These are phyloP conservation scores for Thymelicus sylvestris DNA, from an alignment of 2,888 invertebrate species.

Conservation along the genomic window DNA sequence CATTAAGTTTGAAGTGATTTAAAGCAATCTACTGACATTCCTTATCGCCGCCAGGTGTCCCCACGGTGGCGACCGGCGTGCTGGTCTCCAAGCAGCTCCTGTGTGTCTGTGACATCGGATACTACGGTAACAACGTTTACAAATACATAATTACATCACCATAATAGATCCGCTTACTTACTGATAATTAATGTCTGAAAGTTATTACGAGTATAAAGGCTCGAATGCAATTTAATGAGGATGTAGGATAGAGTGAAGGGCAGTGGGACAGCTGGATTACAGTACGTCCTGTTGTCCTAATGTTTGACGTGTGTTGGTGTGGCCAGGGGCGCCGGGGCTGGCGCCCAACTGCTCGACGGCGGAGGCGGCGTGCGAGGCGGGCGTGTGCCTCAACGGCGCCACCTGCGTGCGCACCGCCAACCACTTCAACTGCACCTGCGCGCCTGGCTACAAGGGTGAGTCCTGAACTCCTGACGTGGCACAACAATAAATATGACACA, in stretches of 20 bases:
- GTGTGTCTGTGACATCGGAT: slow-evolving; percentile 88
- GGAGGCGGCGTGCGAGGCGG: slow-evolving; percentile 86
- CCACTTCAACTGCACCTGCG: slow-evolving; percentile 89
- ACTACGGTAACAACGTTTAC: slow-evolving; percentile 71
- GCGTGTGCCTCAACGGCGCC: slow-evolving; percentile 91
- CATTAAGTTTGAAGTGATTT: too few relatives aligned
- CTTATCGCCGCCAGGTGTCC: slow-evolving; percentile 50
- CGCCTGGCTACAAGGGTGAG: slow-evolving; percentile 88
- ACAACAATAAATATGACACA: too few relatives aligned
- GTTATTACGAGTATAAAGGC: not conserved
- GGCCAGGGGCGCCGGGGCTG: slow-evolving; percentile 65
- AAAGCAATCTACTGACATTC: too few relatives aligned
- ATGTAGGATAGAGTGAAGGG: not conserved
- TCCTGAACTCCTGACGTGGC: too few relatives aligned
- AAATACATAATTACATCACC: not conserved
- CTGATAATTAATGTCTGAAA: too few relatives aligned
- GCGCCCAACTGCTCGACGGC: slow-evolving; percentile 67
- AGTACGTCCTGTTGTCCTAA: too few relatives aligned
- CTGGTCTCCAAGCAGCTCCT: slow-evolving; percentile 66
- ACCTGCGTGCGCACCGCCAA: slow-evolving; percentile 85
- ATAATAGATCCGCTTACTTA: too few relatives aligned
- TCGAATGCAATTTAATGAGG: not conserved
- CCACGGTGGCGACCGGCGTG: slow-evolving; percentile 60
- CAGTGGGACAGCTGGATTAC: too few relatives aligned
- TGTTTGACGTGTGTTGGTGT: not conserved